These are phyloP conservation scores for Myiothlypis chrysogaster DNA, from an alignment of 2,797 vertebrate genomes.

Conservation along the genomic window DNA sequence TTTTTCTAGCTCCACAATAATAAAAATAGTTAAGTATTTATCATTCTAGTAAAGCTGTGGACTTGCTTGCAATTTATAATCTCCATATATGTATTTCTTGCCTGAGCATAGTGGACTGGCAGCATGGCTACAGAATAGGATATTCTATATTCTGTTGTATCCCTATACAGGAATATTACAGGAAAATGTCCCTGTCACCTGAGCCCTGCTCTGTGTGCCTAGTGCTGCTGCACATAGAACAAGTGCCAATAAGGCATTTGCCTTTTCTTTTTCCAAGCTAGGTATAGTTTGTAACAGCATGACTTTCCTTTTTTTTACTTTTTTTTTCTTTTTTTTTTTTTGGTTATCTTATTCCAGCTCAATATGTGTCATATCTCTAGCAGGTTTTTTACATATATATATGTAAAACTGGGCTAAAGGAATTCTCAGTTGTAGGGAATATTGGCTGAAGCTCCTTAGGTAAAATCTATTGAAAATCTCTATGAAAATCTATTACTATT, in stretches of 20 bases:
- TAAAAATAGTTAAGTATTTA: background rate
- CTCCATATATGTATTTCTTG: background rate
- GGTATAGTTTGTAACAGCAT: background rate
- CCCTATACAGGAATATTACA: too few species aligned
- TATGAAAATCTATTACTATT: background rate
- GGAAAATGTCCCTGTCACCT: background rate
- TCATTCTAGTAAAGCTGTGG: background rate
- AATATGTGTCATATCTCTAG: rapidly evolving
- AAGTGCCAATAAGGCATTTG: background rate
- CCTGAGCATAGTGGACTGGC: background rate
- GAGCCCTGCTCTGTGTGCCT: background rate
- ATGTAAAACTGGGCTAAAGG: background rate
- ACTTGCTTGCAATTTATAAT: background rate
- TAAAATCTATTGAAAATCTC: background rate
- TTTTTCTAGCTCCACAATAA: background rate
- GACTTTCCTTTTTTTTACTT: background rate
- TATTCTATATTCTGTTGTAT: too few species aligned
- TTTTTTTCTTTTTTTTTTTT: too few species aligned
- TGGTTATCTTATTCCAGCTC: background rate
- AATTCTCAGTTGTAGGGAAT: background rate
- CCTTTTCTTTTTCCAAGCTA: background rate
- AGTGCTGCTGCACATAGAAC: background rate
- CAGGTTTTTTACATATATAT: background rate
- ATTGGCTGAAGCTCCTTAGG: background rate
- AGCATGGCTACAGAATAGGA: background rate